phyloP scores from a whole-genome alignment of 2,113 vertebrate species.

The Aegypius monachus region DNA sequence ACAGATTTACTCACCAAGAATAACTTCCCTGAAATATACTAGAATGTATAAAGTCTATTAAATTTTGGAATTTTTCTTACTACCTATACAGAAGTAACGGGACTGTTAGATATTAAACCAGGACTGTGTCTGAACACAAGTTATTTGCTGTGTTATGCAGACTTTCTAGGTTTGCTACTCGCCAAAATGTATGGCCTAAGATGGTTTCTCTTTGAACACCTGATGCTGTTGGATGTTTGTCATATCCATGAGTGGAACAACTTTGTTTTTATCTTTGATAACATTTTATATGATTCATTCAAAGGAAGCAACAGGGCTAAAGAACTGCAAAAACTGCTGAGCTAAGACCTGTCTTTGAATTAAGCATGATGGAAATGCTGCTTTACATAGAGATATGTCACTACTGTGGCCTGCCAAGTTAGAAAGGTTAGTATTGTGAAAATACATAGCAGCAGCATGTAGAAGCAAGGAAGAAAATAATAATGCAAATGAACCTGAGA shows the following conservation, averaged over 20 bases:
- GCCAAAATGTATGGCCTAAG: neutral
- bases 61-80: neutral
- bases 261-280: neutral
- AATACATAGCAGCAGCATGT: neutral
- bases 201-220: neutral
- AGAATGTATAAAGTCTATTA: neutral
- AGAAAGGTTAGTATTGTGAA: neutral
- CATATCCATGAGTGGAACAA: neutral
- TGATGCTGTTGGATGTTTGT: neutral
- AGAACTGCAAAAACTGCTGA: neutral
- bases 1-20: neutral
- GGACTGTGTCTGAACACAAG: neutral
- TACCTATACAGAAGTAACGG: neutral
- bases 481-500: neutral
- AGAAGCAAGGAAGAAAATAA: neutral
- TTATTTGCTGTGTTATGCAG: neutral
- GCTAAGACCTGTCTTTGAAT: neutral
- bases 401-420: neutral
- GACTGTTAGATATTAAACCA: neutral
- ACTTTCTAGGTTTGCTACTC: neutral
- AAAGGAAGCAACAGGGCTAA: neutral
- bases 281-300: neutral
- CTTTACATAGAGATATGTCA: neutral
- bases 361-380: neutral
- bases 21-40: neutral